Evolutionary conservation across 1,140 invertebrate genomes (phyloP).

Genomic region (Drosophila seguyi): DNA sequence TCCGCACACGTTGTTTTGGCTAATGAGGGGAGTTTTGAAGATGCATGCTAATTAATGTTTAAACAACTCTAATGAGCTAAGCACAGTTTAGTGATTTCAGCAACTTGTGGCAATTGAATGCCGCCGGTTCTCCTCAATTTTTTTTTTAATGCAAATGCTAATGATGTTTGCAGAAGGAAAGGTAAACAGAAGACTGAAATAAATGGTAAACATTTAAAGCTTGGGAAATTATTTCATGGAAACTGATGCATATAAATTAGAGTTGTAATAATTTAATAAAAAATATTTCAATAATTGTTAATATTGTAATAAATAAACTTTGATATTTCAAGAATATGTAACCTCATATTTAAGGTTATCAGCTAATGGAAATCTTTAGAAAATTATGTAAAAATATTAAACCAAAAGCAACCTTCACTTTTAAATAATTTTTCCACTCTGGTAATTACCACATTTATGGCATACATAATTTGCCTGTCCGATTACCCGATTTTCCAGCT

Average conservation of each 20-base stretch:
- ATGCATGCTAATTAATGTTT: constrained; percentile 44
- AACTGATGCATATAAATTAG: not conserved
- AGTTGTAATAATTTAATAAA: not conserved
- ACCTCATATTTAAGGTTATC: not conserved
- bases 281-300: not conserved
- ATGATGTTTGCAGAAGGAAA: not conserved
- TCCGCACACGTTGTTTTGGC: constrained; percentile 13
- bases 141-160: not conserved
- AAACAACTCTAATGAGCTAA: constrained; percentile 47
- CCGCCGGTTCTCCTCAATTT: not conserved
- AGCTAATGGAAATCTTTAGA: not conserved
- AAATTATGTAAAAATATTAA: not conserved
- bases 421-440: constrained; percentile 6
- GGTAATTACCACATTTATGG: not conserved
- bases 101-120: constrained; percentile 20
- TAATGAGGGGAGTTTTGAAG: constrained; percentile 33
- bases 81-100: constrained; percentile 25
- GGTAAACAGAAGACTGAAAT: not conserved
- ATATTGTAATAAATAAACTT: not conserved
- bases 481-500: not conserved
- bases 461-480: constrained; percentile 7
- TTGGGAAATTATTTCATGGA: not conserved
- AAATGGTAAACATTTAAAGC: not conserved
- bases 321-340: not conserved
- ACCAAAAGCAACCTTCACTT: not conserved